Evolutionary conservation across 53 echinoderm and acorn worm genomes (phyloP).

Genomic region (Luidia sarsii): DNA sequence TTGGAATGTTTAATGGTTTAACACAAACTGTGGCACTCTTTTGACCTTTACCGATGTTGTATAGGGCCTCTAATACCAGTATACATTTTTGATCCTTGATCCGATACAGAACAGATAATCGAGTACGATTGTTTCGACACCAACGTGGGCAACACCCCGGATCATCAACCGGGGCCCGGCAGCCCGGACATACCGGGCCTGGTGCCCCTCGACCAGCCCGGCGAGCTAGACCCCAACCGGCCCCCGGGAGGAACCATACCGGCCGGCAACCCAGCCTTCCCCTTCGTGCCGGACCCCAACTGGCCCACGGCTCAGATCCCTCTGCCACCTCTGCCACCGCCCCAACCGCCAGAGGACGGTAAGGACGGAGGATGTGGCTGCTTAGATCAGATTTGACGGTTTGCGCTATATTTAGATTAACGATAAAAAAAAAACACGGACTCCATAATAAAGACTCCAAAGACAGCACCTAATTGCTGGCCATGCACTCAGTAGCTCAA

Average conservation of each 20-base stretch:
- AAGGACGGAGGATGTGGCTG: no score
- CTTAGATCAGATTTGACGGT: no score
- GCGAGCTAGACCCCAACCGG: conserved; percentile 26
- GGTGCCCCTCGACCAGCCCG: no score
- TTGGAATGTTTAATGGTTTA: no score
- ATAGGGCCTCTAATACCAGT: no score
- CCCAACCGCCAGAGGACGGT: background rate
- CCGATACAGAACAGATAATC: conserved; percentile 23
- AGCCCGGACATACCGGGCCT: conserved; percentile 20
- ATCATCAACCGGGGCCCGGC: background rate
- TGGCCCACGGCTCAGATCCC: conserved; percentile 49
- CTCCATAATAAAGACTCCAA: no score
- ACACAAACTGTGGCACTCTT: no score
- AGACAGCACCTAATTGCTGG: no score
- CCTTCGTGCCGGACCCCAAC: conserved; percentile 34
- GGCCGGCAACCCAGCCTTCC: conserved; percentile 38
- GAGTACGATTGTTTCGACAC: conserved; percentile 53
- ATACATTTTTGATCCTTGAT: background rate
- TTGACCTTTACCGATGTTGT: no score
- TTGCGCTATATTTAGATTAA: no score
- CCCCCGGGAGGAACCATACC: conserved; percentile 52
- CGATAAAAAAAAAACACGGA: no score
- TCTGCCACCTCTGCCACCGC: conserved; percentile 27
- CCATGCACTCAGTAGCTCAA: no score
- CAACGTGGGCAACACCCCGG: conserved; percentile 11